Percentiles rank a stretch among this genome's conserved stretches.
phyloP scores from a whole-genome alignment of 2,888 invertebrate species.

The Invenusta paracnida region DNA sequence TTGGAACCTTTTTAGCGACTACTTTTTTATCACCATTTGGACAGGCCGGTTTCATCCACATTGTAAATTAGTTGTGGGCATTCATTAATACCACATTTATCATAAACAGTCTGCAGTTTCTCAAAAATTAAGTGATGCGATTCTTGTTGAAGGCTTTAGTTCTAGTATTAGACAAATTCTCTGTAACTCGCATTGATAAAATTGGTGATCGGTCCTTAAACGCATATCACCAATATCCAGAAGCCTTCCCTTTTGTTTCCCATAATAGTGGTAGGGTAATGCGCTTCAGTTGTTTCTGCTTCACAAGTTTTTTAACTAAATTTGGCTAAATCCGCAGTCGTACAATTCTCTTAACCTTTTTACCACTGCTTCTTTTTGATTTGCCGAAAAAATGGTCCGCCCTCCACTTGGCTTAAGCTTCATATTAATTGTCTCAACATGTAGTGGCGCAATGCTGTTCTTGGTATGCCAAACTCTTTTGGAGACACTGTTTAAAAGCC shows the following conservation, averaged over 20 bases:
- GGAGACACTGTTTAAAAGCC: neutral
- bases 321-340: neutral
- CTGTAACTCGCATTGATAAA: no score
- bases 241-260: neutral
- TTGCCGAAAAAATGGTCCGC: neutral
- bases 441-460: neutral
- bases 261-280: neutral
- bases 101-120: neutral
- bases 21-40: neutral
- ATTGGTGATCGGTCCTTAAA: neutral
- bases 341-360: neutral
- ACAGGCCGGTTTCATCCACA: conserved; percentile 3
- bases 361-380: neutral
- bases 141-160: conserved; percentile 8
- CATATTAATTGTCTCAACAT: neutral
- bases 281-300: neutral
- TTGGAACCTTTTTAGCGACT: neutral
- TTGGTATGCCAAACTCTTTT: neutral
- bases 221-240: neutral
- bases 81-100: neutral
- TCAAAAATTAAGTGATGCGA: neutral
- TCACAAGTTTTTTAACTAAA: neutral
- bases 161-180: neutral
- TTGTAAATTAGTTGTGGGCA: conserved; percentile 6
- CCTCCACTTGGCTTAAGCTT: conserved; percentile 2